Percentiles rank a stretch among this genome's conserved stretches.
Conservation (phyloP, 2,113 vertebrate genomes). For the Carlito syrichta region DNA sequence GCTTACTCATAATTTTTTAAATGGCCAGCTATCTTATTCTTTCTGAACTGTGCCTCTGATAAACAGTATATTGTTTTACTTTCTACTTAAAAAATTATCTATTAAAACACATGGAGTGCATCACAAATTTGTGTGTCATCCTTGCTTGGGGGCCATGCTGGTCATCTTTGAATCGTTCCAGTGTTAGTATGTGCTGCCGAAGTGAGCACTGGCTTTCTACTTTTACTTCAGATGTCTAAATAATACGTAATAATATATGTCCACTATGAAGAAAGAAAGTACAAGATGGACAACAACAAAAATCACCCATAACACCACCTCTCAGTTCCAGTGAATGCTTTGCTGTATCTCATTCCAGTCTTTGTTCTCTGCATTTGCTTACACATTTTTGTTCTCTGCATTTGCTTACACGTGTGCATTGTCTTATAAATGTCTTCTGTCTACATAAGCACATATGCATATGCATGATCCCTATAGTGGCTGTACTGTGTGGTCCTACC, state of each 20-base stretch:
- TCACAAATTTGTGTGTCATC: too few relatives aligned
- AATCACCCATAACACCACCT: not conserved
- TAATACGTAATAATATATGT: not conserved
- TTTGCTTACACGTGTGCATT: not conserved
- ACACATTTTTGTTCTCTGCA: not conserved
- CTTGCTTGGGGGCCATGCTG: too few relatives aligned
- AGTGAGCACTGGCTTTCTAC: too few relatives aligned
- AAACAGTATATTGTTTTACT: not conserved
- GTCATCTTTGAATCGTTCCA: too few relatives aligned
- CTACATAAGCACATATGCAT: not conserved
- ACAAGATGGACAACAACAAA: not conserved
- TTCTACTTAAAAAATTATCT: too few relatives aligned
- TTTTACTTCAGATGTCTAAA: conserved; percentile 14
- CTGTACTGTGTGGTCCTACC: not conserved
- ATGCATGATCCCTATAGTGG: rapidly evolving
- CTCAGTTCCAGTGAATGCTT: not conserved
- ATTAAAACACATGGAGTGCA: too few relatives aligned
- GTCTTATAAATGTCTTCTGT: not conserved
- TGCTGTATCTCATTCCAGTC: not conserved
- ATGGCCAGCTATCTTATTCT: conserved; percentile 38
- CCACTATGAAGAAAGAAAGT: not conserved
- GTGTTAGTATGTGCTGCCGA: too few relatives aligned
- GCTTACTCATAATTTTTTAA: conserved; percentile 53
- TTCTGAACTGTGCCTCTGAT: not conserved
- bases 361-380: not conserved